phyloP scores from a whole-genome alignment of 2,888 invertebrate genomes.

The Furcula furcula region DNA sequence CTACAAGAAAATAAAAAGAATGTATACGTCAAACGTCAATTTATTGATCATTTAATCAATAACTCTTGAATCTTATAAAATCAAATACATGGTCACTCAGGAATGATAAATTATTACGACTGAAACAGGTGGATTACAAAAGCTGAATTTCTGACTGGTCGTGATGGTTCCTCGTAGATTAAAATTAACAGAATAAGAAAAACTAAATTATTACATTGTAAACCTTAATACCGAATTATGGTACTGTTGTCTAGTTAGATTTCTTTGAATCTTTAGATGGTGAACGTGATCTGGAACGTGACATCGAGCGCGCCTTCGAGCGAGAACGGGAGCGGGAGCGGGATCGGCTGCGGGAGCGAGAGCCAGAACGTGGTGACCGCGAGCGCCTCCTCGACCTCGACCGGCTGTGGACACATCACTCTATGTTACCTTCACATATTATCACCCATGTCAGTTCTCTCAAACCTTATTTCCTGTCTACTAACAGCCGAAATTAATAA shows the following conservation, averaged over 20 bases:
- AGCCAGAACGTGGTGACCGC: slow-evolving; percentile 77
- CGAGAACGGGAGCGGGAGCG: slow-evolving; percentile 78
- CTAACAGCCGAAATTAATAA: too few relatives aligned
- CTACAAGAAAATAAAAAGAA: slow-evolving; percentile 6
- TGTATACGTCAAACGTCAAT: slow-evolving; percentile 37
- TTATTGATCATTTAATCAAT: slow-evolving; percentile 58
- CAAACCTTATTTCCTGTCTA: too few relatives aligned
- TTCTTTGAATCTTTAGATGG: slow-evolving; percentile 77
- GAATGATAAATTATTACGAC: slow-evolving; percentile 55
- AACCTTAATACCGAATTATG: slow-evolving; percentile 15
- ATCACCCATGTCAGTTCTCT: too few relatives aligned
- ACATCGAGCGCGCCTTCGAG: slow-evolving; percentile 74
- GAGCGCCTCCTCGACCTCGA: slow-evolving; percentile 85
- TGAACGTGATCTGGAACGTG: slow-evolving; percentile 73
- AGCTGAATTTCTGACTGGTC: slow-evolving; percentile 1
- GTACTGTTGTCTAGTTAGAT: slow-evolving; percentile 52
- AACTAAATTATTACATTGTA: slow-evolving; percentile 30
- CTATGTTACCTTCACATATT: slow-evolving; percentile 10
- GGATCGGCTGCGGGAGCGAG: slow-evolving; percentile 69
- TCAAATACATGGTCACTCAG: slow-evolving; percentile 46
- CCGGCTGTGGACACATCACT: slow-evolving; percentile 62
- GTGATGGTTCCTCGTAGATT: slow-evolving; percentile 9
- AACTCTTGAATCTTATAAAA: slow-evolving; percentile 50
- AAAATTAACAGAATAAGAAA: slow-evolving; percentile 16
- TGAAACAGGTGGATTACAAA: slow-evolving; percentile 28